A percentile compares a stretch with the other conserved stretches of the same genome.
Evolutionary conservation across 2,113 vertebrate genomes (phyloP).

Genomic region (Tetraodon nigroviridis): DNA sequence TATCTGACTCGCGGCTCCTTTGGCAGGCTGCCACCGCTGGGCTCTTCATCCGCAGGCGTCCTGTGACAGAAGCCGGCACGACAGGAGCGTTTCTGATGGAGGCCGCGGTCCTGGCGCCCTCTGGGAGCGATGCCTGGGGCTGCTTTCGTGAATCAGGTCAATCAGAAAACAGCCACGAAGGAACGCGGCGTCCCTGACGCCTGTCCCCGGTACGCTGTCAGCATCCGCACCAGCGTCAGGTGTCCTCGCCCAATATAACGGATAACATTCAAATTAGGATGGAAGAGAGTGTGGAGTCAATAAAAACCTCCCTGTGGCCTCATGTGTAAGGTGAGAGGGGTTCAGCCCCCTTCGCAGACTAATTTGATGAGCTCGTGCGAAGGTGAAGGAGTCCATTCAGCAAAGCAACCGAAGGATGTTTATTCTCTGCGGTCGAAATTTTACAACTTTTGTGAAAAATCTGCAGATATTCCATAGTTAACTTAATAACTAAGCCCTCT

Average conservation of each 20-base stretch:
- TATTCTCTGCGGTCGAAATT: background rate
- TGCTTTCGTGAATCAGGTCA: conserved; percentile 64
- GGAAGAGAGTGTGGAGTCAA: too few species aligned
- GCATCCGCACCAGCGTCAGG: conserved; percentile 4
- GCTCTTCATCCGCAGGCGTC: conserved; percentile 43
- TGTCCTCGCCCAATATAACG: conserved; percentile 3
- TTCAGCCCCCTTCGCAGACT: background rate
- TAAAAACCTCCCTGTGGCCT: too few species aligned
- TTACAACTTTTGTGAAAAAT: too few species aligned
- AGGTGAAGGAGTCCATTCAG: conserved; percentile 8
- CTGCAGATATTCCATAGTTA: too few species aligned
- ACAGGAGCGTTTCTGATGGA: conserved; percentile 56
- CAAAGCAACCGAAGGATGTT: background rate
- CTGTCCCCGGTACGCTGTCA: background rate
- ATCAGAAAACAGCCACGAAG: conserved; percentile 39
- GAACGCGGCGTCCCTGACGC: conserved; percentile 1
- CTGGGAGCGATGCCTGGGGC: conserved; percentile 57
- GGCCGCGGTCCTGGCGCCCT: conserved; percentile 40
- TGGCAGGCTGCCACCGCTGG: conserved; percentile 34
- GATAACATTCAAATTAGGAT: too few species aligned
- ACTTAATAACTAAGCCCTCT: too few species aligned
- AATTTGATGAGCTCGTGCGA: conserved; percentile 17
- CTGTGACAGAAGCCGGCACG: conserved; percentile 60
- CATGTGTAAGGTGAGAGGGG: too few species aligned
- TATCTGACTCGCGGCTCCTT: background rate